Percentiles rank a stretch among this genome's conserved stretches.
Conservation (phyloP, 2,888 invertebrate species). For the Iselma pallidipennis region DNA sequence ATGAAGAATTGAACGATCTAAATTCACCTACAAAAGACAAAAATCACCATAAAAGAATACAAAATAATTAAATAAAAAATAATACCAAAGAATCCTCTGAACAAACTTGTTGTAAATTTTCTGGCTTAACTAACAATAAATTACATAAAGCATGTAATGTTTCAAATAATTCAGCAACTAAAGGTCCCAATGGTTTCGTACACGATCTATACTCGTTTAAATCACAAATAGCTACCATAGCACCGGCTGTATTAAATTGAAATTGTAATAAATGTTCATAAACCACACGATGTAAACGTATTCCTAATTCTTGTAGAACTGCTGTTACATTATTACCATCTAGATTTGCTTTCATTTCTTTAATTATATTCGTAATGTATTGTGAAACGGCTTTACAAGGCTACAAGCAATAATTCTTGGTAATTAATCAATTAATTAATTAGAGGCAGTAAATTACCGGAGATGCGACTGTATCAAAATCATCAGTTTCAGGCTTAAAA, state of each 20-base stretch:
- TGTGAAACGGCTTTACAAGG: constrained; percentile 85
- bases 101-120: constrained; percentile 94
- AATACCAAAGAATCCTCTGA: constrained; percentile 91
- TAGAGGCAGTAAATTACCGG: too few relatives aligned
- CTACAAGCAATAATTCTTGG: constrained; percentile 55
- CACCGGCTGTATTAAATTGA: constrained; percentile 94
- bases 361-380: constrained; percentile 76
- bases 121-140: constrained; percentile 90
- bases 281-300: constrained; percentile 89
- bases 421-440: not conserved
- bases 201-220: constrained; percentile 95
- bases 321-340: constrained; percentile 92
- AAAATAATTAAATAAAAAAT: constrained; percentile 23
- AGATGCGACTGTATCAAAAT: constrained; percentile 80
- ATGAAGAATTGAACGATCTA: constrained; percentile 86
- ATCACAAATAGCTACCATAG: constrained; percentile 98
- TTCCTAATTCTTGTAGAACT: constrained; percentile 86
- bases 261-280: constrained; percentile 94
- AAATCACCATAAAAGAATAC: constrained; percentile 16
- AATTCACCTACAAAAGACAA: constrained; percentile 74
- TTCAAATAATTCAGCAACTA: constrained; percentile 90
- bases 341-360: constrained; percentile 76
- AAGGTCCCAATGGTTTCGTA: constrained; percentile 73
- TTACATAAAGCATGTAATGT: constrained; percentile 95
- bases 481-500: constrained; percentile 85